Conservation (phyloP, 2,888 invertebrate genomes). For the Xylota sylvarum region DNA sequence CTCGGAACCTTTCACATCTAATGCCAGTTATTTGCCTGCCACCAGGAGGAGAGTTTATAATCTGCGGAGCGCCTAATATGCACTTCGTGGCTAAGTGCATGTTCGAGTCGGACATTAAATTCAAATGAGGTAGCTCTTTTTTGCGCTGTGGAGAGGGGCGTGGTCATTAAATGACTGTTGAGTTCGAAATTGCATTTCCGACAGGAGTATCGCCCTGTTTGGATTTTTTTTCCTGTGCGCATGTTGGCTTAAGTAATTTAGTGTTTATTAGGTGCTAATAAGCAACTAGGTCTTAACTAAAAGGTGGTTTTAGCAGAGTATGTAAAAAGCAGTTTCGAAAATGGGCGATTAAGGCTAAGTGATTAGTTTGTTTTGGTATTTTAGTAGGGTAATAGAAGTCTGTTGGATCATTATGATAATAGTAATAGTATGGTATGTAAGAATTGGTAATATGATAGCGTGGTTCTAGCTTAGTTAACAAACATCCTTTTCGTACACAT, state of each 20-base stretch:
- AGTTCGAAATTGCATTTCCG: constrained; percentile 37
- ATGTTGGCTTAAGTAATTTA: constrained; percentile 2
- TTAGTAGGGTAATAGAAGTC: no score
- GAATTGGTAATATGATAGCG: no score
- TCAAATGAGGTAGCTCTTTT: constrained; percentile 54
- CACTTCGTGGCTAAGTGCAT: constrained; percentile 60
- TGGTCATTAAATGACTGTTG: constrained; percentile 28
- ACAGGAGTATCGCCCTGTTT: not conserved
- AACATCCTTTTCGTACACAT: no score
- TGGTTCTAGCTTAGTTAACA: no score
- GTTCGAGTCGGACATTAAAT: constrained; percentile 60
- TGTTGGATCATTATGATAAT: no score
- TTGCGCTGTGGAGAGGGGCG: constrained; percentile 18
- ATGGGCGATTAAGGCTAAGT: not conserved
- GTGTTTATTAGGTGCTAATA: constrained; percentile 33
- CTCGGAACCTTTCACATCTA: constrained; percentile 36
- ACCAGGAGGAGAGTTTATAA: constrained; percentile 38
- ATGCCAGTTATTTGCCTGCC: constrained; percentile 59
- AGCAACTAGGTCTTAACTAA: not conserved
- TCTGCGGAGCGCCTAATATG: constrained; percentile 48
- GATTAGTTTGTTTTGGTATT: not conserved
- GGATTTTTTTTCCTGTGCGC: not conserved
- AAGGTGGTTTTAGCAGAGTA: constrained; percentile 2
- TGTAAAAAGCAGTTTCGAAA: not conserved
- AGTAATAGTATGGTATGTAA: no score